Conservation (phyloP, 2,888 invertebrate genomes). For the Cyclophora albipunctata region DNA sequence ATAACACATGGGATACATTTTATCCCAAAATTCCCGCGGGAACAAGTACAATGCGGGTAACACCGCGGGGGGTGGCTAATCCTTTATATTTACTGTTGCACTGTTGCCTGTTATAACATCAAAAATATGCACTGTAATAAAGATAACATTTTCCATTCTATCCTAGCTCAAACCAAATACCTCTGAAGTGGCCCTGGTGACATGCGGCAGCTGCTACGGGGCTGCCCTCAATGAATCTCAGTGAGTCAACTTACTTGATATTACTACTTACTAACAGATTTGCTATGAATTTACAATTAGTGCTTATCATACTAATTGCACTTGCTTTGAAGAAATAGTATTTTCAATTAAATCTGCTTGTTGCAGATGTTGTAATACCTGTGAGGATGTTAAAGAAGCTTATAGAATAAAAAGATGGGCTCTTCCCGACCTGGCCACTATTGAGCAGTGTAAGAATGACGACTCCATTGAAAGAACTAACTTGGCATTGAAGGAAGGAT, state of each 20-base stretch:
- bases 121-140: too few species aligned
- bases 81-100: too few species aligned
- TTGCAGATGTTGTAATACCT: slow-evolving; percentile 94
- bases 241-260: slow-evolving; percentile 45
- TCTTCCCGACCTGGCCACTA: slow-evolving; percentile 82
- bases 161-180: slow-evolving; percentile 53
- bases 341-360: background rate
- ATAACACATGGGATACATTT: too few species aligned
- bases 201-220: slow-evolving; percentile 97
- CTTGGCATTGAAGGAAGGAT: slow-evolving; percentile 93
- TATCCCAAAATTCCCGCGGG: too few species aligned
- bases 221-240: slow-evolving; percentile 82
- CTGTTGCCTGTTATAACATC: too few species aligned
- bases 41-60: too few species aligned
- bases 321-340: too few species aligned
- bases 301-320: too few species aligned
- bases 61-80: too few species aligned
- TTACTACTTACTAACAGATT: background rate
- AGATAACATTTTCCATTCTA: too few species aligned
- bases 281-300: too few species aligned
- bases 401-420: slow-evolving; percentile 93
- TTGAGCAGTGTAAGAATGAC: slow-evolving; percentile 94
- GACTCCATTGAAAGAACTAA: slow-evolving; percentile 83
- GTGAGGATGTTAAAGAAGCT: slow-evolving; percentile 95
- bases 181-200: slow-evolving; percentile 63